phyloP scores from a whole-genome alignment of 2,797 vertebrate species.

The Propithecus perrieri region DNA sequence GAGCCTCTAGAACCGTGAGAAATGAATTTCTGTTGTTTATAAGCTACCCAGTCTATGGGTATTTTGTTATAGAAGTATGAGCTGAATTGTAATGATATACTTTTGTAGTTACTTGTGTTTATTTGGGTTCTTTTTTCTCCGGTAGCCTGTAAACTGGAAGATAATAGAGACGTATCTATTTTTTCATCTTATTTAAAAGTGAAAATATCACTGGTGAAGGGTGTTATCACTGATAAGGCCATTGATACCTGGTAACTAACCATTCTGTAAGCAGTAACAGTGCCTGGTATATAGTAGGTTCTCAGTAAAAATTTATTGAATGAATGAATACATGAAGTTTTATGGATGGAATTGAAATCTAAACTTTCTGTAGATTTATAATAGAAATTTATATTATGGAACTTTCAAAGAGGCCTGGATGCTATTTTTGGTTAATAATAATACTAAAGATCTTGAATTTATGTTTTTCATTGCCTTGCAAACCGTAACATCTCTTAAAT shows the following conservation, averaged over 20 bases:
- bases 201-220: neutral
- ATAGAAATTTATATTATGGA: neutral
- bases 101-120: neutral
- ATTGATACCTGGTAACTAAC: neutral
- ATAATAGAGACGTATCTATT: neutral
- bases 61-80: neutral
- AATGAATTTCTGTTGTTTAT: neutral
- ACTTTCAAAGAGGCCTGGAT: neutral
- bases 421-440: slow-evolving; percentile 40
- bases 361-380: slow-evolving; percentile 16
- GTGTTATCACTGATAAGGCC: neutral
- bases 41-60: neutral
- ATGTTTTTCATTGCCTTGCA: slow-evolving; percentile 53
- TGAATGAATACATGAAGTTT: neutral
- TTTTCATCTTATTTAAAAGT: neutral
- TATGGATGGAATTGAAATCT: neutral
- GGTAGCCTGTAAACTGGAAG: neutral
- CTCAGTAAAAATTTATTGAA: neutral
- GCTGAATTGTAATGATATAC: neutral
- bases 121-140: neutral
- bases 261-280: neutral
- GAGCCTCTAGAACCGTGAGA: neutral
- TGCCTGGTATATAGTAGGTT: neutral
- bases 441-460: slow-evolving; percentile 4
- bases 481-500: slow-evolving; percentile 20